A percentile compares a stretch with the other conserved stretches of the same genome.
Conservation (phyloP, 2,888 invertebrate genomes). For the Drosophila lacicola region DNA sequence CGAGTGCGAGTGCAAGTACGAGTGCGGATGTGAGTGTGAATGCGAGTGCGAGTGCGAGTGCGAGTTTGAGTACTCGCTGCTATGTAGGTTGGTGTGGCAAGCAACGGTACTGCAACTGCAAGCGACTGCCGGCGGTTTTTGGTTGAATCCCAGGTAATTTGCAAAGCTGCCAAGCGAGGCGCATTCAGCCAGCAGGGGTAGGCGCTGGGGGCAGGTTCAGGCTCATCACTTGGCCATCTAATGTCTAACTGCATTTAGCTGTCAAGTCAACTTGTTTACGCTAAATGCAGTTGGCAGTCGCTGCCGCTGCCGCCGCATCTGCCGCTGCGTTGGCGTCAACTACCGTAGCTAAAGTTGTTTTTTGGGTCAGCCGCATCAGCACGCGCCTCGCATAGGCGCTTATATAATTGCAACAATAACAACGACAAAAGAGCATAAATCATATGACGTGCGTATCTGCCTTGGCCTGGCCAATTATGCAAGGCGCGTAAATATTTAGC, state of each 20-base stretch:
- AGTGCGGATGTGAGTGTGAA: conserved; percentile 11
- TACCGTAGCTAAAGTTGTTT: conserved; percentile 60
- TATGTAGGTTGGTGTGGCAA: conserved; percentile 79
- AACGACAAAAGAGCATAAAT: conserved; percentile 41
- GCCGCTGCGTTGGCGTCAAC: conserved; percentile 68
- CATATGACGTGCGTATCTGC: conserved; percentile 40
- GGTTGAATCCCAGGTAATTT: conserved; percentile 58
- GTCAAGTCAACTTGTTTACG: conserved; percentile 76
- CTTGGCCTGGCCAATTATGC: conserved; percentile 61
- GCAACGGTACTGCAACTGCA: conserved; percentile 66
- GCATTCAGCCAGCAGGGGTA: conserved; percentile 1
- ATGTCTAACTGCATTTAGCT: conserved; percentile 74
- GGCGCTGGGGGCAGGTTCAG: background rate
- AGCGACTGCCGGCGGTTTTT: conserved; percentile 57
- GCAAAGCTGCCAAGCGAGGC: conserved; percentile 56
- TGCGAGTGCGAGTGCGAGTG: conserved; percentile 23
- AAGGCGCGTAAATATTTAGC: conserved; percentile 48
- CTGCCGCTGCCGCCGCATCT: conserved; percentile 23
- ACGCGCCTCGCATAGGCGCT: conserved; percentile 64
- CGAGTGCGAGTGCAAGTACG: conserved; percentile 19
- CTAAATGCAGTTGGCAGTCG: conserved; percentile 33
- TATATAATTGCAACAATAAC: conserved; percentile 61
- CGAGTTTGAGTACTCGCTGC: conserved; percentile 49
- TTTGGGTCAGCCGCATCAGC: conserved; percentile 69
- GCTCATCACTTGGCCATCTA: conserved; percentile 76